Evolutionary conservation across 2,113 vertebrate genomes (phyloP), one percentile per base, ranked within the genome.

Genomic region (Vulpes ferrilata): DNA sequence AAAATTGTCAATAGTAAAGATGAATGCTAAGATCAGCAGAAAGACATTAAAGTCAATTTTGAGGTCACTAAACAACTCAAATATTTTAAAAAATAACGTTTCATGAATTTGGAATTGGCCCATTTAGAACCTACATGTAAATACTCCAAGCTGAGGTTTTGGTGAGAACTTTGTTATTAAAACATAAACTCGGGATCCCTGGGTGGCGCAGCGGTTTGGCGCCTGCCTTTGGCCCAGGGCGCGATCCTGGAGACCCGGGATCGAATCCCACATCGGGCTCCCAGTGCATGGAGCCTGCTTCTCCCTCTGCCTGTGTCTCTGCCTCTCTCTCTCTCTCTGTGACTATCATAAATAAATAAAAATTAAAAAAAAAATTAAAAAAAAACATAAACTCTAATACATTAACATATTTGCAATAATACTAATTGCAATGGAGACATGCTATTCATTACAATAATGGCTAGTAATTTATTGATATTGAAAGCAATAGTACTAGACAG

Each of bases 1-100:
- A 88, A 86, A 94, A 65, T 60, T 79, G 5, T 62, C 57, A 74
- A 13, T 35, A 74, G 38, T 59, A 73, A 92, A 20, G 17, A 74
- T 74, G n/a, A 80, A 88, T 32, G 5, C 8, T 53, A 80, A 94
- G 10, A 73, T 35, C 6, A 80, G 27, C 2, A 95, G 55, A 81
- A 67, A 74, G 51, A 93, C 17, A 78, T 3, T 30, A 48, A 89
- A 84, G 69, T 73, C 25, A 59, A 65, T 32, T 87, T 62, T 48
- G 59, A 73, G 60, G 30, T 48, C 53, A 73, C 23, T 62, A 11
- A 90, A 64, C 32, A 35, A 60, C 51, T 88, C 74, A 55, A 71
- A 85, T 48, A 78, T 85, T 81, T 73, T 35, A 32, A 74, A 94
- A 87, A 67, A 30, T n/a, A 80, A 73, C 11, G 88, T 90, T 65